Evolutionary conservation across 2,113 vertebrate species (phyloP).

Genomic region (Stegostoma tigrinum): DNA sequence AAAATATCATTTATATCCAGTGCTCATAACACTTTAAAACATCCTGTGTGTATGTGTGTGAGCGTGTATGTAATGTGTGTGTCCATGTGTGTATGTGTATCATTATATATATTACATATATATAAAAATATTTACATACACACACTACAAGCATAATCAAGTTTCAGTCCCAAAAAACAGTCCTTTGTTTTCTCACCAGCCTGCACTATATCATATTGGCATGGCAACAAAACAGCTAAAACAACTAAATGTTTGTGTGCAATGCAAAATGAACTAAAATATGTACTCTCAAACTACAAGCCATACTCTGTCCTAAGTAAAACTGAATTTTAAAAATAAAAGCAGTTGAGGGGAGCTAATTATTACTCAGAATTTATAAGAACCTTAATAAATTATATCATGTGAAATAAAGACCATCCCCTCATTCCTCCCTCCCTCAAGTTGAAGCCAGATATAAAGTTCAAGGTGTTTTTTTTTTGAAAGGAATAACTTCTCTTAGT

Average conservation of each 20-base stretch:
- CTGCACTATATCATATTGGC: constrained; percentile 80
- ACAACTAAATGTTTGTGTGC: constrained; percentile 70
- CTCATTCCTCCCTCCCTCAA: constrained; percentile 42
- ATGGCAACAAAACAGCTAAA: constrained; percentile 67
- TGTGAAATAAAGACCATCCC: constrained; percentile 53
- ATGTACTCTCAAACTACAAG: constrained; percentile 55
- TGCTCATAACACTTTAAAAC: constrained; percentile 90
- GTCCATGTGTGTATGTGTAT: constrained; percentile 4
- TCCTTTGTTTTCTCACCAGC: constrained; percentile 81
- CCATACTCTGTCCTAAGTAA: constrained; percentile 59
- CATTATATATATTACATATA: neutral
- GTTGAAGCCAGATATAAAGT: constrained; percentile 52
- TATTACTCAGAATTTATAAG: constrained; percentile 60
- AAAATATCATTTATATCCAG: constrained; percentile 99
- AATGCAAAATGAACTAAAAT: constrained; percentile 60
- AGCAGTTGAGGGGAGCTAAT: constrained; percentile 49
- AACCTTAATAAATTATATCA: constrained; percentile 70
- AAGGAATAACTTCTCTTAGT: constrained; percentile 63
- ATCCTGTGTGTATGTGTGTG: constrained; percentile 34
- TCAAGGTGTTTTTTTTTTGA: constrained; percentile 56
- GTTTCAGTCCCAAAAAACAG: constrained; percentile 88
- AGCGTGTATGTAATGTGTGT: neutral
- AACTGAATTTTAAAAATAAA: constrained; percentile 42
- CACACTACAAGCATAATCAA: constrained; percentile 86
- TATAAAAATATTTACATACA: neutral